A percentile compares a stretch with the other conserved stretches of the same genome.
These are phyloP conservation scores for Drosophila percnosoma DNA, from an alignment of 2,888 invertebrate genomes.

Conservation along the genomic window DNA sequence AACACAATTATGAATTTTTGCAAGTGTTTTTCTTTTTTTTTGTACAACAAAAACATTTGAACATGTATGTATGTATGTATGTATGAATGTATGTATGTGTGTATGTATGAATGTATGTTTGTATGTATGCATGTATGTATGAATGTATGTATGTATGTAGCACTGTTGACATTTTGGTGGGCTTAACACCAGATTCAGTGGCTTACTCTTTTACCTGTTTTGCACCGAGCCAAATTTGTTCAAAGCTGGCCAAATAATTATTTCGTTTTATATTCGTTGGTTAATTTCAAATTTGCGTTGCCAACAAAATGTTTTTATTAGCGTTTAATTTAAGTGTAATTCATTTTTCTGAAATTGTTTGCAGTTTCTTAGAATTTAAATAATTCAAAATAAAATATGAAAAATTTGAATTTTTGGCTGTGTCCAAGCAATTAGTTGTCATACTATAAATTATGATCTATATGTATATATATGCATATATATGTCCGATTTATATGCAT, in stretches of 20 bases:
- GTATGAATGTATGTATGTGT: not conserved
- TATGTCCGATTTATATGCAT: not conserved
- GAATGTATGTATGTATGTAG: not conserved
- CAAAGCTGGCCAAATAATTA: not conserved
- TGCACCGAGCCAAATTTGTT: not conserved
- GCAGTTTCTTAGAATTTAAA: not conserved
- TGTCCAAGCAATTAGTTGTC: not conserved
- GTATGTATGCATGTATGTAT: not conserved
- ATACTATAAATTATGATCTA: not conserved
- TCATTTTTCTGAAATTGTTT: not conserved
- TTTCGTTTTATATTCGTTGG: not conserved
- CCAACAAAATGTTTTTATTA: not conserved
- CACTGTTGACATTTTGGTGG: not conserved
- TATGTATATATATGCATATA: not conserved
- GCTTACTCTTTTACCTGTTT: not conserved
- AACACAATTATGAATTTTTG: not conserved
- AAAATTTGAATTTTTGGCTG: not conserved
- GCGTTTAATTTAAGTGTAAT: not conserved
- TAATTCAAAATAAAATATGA: not conserved
- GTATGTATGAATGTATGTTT: not conserved
- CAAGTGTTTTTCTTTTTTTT: constrained; percentile 15
- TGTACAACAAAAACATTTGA: constrained; percentile 1
- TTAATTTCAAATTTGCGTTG: not conserved
- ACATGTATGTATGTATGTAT: not conserved
- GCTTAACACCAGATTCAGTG: too few species aligned